phyloP scores from a whole-genome alignment of 2,797 vertebrate genomes.

The Neosalanx taihuensis region DNA sequence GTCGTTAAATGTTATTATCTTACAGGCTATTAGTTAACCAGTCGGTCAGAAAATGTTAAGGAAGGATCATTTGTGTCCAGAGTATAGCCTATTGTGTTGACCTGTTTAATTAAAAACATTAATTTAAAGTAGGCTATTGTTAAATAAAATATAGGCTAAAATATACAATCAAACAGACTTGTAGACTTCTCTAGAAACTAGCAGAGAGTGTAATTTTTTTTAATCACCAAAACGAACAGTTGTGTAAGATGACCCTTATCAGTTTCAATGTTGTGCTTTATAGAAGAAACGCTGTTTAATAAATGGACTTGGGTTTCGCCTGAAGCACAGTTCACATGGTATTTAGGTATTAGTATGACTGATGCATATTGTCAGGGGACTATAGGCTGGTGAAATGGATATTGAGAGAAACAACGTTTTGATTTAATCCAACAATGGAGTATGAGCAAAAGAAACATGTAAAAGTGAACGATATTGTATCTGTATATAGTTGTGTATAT shows the following conservation, averaged over 20 bases:
- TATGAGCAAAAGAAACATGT: conserved; percentile 12
- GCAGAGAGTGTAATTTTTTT: conserved; percentile 20
- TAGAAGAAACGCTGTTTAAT: conserved; percentile 54
- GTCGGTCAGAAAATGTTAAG: background rate
- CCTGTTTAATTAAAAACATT: too few species aligned
- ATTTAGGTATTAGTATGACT: conserved; percentile 61
- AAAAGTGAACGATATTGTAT: conserved; percentile 15
- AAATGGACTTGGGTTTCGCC: conserved; percentile 64
- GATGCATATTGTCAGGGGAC: conserved; percentile 56
- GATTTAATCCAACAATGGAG: conserved; percentile 40
- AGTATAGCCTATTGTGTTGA: background rate
- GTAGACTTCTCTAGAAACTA: background rate
- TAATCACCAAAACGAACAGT: conserved; percentile 49
- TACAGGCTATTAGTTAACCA: background rate
- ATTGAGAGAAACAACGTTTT: conserved; percentile 48
- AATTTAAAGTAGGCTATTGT: too few species aligned
- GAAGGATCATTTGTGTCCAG: background rate
- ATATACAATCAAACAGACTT: background rate
- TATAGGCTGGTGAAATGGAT: conserved; percentile 46
- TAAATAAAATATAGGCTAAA: too few species aligned
- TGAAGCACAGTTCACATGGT: conserved; percentile 50
- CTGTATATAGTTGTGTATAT: background rate
- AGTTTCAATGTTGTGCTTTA: conserved; percentile 53
- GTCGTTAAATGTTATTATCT: too few species aligned
- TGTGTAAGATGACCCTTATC: conserved; percentile 56